Evolutionary conservation across 2,888 invertebrate genomes (phyloP).

Genomic region (Amaurobius ferox): DNA sequence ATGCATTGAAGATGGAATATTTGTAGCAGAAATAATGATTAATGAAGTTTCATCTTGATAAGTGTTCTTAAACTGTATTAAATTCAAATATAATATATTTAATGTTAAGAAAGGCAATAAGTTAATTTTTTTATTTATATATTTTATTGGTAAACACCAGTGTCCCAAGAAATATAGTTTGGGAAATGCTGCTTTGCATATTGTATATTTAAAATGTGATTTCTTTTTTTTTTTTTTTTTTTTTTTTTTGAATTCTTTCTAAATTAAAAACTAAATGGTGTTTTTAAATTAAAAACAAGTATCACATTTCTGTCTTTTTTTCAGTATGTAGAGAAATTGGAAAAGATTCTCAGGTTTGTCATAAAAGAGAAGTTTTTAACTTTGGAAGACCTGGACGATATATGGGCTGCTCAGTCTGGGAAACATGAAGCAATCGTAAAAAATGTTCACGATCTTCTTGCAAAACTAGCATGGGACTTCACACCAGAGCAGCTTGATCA

Average conservation of each 20-base stretch:
- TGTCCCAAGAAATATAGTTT: too few species aligned
- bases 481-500: slow-evolving; percentile 97
- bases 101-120: too few species aligned
- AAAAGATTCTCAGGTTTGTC: slow-evolving; percentile 97
- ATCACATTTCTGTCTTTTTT: too few species aligned
- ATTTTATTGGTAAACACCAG: too few species aligned
- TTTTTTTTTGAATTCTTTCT: not conserved
- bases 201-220: not conserved
- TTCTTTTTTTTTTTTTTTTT: not conserved
- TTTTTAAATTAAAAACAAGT: too few species aligned
- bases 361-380: slow-evolving; percentile 90
- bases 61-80: too few species aligned
- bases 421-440: slow-evolving; percentile 99
- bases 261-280: not conserved
- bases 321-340: slow-evolving; percentile 97
- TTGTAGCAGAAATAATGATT: too few species aligned
- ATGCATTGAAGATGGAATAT: too few species aligned
- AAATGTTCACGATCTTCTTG: slow-evolving; percentile 96
- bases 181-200: not conserved
- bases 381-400: slow-evolving; percentile 92
- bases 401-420: slow-evolving; percentile 97
- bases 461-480: slow-evolving; percentile 98
- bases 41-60: too few species aligned
- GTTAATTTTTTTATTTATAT: too few species aligned
- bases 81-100: too few species aligned